These are phyloP conservation scores for Venturia canescens DNA, from an alignment of 1,140 invertebrate species.

Conservation along the genomic window DNA sequence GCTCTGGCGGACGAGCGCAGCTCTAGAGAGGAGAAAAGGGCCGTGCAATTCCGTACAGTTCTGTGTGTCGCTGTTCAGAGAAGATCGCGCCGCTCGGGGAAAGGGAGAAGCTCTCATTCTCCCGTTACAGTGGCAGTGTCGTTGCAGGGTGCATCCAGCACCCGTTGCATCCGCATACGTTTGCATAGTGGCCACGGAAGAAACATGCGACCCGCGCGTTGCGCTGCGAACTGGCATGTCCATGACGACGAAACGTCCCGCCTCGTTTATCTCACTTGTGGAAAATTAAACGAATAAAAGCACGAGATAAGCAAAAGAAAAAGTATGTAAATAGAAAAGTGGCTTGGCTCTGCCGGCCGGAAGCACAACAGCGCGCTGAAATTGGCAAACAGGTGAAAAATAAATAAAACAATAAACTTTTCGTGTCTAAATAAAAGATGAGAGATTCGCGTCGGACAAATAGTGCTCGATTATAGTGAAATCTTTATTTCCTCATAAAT, in stretches of 20 bases:
- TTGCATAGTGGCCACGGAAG: neutral
- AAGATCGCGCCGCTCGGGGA: neutral
- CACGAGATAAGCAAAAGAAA: neutral
- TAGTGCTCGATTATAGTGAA: too few species aligned
- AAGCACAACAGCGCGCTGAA: neutral
- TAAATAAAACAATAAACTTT: neutral
- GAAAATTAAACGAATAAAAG: constrained; percentile 44
- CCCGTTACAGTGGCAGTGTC: neutral
- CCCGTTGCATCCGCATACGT: constrained; percentile 42
- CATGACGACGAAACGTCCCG: constrained; percentile 29
- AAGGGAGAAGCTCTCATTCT: neutral
- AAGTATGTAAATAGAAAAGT: constrained; percentile 16
- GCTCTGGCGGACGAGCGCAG: constrained; percentile 39
- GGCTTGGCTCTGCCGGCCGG: neutral
- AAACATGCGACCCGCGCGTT: neutral
- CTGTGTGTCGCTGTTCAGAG: neutral
- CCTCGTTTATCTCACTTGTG: constrained; percentile 38
- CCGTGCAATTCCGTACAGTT: neutral
- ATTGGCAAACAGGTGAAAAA: neutral
- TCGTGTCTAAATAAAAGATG: neutral
- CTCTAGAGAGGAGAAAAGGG: constrained; percentile 12
- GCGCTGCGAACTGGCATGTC: neutral
- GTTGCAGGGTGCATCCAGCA: constrained; percentile 35
- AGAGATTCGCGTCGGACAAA: neutral
- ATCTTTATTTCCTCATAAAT: too few species aligned